Conservation (phyloP, 2,797 vertebrate species). For the Mormyrus hasselquistii region DNA sequence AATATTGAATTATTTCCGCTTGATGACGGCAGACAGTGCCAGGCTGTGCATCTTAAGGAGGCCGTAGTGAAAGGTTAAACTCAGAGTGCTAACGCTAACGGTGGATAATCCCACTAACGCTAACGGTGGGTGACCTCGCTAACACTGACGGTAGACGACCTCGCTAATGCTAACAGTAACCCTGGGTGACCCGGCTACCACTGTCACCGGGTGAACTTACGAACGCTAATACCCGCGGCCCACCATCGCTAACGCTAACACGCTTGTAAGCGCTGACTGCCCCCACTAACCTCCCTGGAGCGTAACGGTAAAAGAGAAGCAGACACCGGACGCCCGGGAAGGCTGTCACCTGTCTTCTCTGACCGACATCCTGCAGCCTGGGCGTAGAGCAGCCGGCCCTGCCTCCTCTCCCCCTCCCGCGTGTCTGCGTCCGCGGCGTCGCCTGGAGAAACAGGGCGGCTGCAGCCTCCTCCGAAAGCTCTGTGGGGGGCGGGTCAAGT, state of each 20-base stretch:
- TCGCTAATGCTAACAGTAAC: neutral
- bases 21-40: neutral
- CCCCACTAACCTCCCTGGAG: neutral
- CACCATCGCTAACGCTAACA: neutral
- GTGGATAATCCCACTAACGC: too few relatives aligned
- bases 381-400: neutral
- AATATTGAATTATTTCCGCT: constrained; percentile 5
- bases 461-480: neutral
- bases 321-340: neutral
- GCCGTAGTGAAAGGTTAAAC: neutral
- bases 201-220: neutral
- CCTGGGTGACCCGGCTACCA: neutral
- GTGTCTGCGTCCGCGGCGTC: neutral
- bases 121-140: neutral
- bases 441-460: neutral
- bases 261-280: neutral
- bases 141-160: neutral
- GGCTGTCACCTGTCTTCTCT: neutral
- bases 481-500: neutral
- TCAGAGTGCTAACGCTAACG: neutral
- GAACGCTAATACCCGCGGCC: neutral
- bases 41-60: neutral
- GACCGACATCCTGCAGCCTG: neutral
- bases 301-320: neutral
- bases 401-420: neutral